Evolutionary conservation across 2,797 vertebrate genomes (phyloP).

Genomic region (Erethizon dorsatum): DNA sequence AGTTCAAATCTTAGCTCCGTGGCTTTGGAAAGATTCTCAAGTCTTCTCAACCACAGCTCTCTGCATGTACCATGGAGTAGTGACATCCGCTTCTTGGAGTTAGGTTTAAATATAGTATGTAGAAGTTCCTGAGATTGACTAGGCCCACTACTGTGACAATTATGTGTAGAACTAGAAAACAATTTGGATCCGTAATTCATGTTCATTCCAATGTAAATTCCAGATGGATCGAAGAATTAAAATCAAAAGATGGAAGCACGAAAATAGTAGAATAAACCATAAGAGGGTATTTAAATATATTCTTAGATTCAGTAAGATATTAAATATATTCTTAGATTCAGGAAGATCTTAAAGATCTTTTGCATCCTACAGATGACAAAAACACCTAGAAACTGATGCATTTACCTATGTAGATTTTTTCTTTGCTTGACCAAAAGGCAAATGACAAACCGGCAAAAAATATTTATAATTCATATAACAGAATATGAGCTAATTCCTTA

Average conservation of each 20-base stretch:
- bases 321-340: not conserved
- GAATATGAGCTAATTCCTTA: not conserved
- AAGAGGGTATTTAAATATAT: not conserved
- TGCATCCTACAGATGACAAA: not conserved
- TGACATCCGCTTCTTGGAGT: too few species aligned
- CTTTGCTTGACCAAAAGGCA: not conserved
- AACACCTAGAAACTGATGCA: not conserved
- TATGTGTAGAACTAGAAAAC: not conserved
- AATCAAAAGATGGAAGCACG: not conserved
- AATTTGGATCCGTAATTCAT: not conserved
- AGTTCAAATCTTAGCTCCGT: fast-evolving
- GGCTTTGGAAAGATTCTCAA: not conserved
- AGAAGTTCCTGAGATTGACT: not conserved
- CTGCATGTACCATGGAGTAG: not conserved
- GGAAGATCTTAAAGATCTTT: not conserved
- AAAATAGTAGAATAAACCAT: not conserved
- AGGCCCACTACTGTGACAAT: not conserved
- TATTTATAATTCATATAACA: not conserved
- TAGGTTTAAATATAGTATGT: not conserved
- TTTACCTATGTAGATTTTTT: not conserved
- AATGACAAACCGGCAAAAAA: not conserved
- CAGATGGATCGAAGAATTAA: not conserved
- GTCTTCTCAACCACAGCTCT: not conserved
- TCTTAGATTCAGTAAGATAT: not conserved
- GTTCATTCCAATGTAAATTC: not conserved